phyloP scores from a whole-genome alignment of 1,140 invertebrate genomes.

The Dendrolimus punctatus region DNA sequence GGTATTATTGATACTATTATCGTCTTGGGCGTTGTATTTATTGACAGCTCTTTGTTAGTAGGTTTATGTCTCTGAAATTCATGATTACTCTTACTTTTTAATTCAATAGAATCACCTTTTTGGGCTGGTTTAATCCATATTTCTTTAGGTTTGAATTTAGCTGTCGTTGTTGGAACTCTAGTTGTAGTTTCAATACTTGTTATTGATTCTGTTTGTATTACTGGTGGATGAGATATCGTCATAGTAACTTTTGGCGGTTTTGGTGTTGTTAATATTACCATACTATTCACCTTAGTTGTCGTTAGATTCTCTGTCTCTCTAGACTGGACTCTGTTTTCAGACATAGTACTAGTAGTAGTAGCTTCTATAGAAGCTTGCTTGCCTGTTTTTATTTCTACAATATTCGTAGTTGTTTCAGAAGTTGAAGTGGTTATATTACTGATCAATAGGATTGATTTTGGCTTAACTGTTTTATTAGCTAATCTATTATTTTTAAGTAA shows the following conservation, averaged over 20 bases:
- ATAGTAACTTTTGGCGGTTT: too few species aligned
- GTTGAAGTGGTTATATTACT: too few species aligned
- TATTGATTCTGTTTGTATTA: constrained; percentile 3
- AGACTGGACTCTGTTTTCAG: too few species aligned
- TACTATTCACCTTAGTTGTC: too few species aligned
- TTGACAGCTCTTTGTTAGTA: constrained; percentile 39
- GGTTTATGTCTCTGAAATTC: constrained; percentile 28
- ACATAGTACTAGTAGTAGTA: too few species aligned
- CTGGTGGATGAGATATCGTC: neutral
- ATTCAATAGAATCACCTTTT: constrained; percentile 58
- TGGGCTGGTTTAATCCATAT: constrained; percentile 64
- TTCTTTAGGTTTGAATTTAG: constrained; percentile 57
- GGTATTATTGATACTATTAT: constrained; percentile 67
- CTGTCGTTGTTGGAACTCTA: constrained; percentile 24
- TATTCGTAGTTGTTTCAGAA: too few species aligned
- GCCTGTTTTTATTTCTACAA: too few species aligned
- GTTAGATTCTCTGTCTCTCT: too few species aligned
- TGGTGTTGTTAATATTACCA: neutral
- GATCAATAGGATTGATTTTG: too few species aligned
- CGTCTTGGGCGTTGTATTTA: constrained; percentile 55
- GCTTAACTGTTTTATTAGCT: too few species aligned
- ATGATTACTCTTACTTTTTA: constrained; percentile 41
- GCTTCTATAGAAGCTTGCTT: too few species aligned
- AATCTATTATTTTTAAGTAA: too few species aligned
- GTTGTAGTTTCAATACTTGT: constrained; percentile 14